phyloP scores from a whole-genome alignment of 2,888 invertebrate species.

The Rotaria socialis region DNA sequence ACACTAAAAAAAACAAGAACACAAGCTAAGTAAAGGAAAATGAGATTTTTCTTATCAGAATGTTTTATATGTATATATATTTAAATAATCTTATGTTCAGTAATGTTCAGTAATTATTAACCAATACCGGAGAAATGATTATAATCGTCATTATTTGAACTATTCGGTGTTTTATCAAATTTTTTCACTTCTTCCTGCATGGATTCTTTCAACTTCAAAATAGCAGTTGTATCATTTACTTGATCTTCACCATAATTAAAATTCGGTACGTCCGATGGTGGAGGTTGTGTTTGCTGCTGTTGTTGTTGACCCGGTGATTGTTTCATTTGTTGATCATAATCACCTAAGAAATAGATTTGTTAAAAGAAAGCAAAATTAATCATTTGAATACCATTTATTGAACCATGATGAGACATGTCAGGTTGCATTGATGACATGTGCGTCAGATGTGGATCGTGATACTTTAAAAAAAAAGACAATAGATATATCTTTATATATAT shows the following conservation, averaged over 20 bases:
- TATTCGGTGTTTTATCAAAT: slow-evolving; percentile 15
- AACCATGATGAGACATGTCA: slow-evolving; percentile 6
- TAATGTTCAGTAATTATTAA: background rate
- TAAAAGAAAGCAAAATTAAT: background rate
- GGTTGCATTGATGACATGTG: slow-evolving; percentile 4
- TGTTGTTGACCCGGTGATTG: slow-evolving; percentile 7
- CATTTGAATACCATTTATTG: background rate
- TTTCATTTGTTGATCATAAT: slow-evolving; percentile 32
- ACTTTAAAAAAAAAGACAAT: background rate
- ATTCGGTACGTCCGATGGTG: background rate
- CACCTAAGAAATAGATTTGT: background rate
- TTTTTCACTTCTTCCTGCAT: slow-evolving; percentile 36
- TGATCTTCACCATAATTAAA: background rate
- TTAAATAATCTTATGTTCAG: background rate
- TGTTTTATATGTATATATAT: background rate
- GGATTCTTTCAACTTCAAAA: slow-evolving; percentile 27
- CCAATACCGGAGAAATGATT: slow-evolving; percentile 3
- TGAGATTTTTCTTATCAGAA: slow-evolving; percentile 28
- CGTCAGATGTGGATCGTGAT: slow-evolving; percentile 4
- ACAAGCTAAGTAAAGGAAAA: background rate
- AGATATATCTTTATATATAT: background rate
- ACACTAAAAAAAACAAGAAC: background rate
- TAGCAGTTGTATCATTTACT: background rate
- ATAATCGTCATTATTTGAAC: slow-evolving; percentile 20
- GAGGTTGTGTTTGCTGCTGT: background rate